A percentile compares a stretch with the other conserved stretches of the same genome.
These are phyloP conservation scores for Tupaia tana DNA, from an alignment of 2,113 vertebrate species.

Conservation along the genomic window DNA sequence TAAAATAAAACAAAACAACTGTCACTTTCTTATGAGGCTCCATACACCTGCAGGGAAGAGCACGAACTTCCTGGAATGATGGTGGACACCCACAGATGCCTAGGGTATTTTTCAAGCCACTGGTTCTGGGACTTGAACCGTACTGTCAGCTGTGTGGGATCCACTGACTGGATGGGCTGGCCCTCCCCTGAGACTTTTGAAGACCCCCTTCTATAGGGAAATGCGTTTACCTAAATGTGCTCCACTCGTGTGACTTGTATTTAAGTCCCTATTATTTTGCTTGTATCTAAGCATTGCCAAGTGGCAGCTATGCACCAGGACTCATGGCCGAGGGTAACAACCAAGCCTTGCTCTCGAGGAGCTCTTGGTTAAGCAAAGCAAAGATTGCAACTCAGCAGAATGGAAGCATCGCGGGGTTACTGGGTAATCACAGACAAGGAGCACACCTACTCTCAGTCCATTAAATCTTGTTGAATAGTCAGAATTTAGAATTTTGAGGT, in stretches of 20 bases:
- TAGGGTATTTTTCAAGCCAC: no score
- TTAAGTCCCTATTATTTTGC: background rate
- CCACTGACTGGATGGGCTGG: no score
- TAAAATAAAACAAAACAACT: background rate
- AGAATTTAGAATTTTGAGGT: slow-evolving; percentile 38
- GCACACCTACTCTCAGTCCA: background rate
- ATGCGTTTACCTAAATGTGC: background rate
- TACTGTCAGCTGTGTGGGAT: no score
- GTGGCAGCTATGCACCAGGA: background rate
- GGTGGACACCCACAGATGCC: no score
- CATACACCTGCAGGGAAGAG: background rate
- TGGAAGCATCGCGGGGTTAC: background rate
- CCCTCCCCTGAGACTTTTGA: no score
- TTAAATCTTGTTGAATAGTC: slow-evolving; percentile 37
- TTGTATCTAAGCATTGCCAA: background rate
- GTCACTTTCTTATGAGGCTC: background rate
- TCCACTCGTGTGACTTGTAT: background rate
- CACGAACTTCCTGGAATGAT: background rate
- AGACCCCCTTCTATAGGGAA: no score
- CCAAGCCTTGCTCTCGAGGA: background rate
- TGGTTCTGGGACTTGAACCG: no score
- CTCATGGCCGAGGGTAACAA: background rate
- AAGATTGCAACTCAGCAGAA: background rate
- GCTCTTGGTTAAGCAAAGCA: background rate
- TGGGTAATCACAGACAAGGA: background rate